Evolutionary conservation across 2,888 invertebrate genomes (phyloP), one percentile per base, ranked within the genome.

Genomic region (Reticulitermes lucifugus): DNA sequence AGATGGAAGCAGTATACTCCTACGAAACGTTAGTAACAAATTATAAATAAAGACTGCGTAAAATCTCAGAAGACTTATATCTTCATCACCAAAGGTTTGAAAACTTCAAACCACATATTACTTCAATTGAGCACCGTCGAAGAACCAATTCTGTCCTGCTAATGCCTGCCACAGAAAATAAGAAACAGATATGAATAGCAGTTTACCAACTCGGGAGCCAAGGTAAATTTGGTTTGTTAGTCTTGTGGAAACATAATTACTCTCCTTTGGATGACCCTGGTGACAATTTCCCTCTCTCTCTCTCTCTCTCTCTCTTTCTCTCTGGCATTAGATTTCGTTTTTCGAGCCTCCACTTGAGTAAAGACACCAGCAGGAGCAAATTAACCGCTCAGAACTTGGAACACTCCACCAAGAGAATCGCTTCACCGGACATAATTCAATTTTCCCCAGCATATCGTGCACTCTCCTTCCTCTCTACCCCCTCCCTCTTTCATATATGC

Each of bases 401-500:
- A 77, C 77, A n/a, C n/a, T 77, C n/a, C 41, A 25, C 77, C 5
- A 77, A 77, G 77, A 51, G 77, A 77, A 51, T 81, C 81, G 70
- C 81, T 70, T 81, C 81, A 81, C 81, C n/a, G 81, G 81, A 81
- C 70, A 81, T 81, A 81, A 81, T 70, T 81, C 70, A 81, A 81
- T 81, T 81, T 81, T 70, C 65, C 70, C 46, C 43, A 65, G 43
- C 81, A 81, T 70, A 59, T 41, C 75, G 75, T 46, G 2, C 77
- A 51, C 41, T 41, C 41, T 65, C n/a, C 41, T n/a, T 77, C 77
- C 41, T n/a, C 10, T 41, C 21, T 41, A 9, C 6, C 21, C 43
- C 35, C 46, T n/a, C 5, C 22, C 3, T 22, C 51, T 46, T 77
- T 43, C 35, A 73, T 41, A 73, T 73, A 14, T 18, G 6, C 18